Base-by-base conservation (phyloP, 2,113 vertebrate species). In the Desmodus rotundus region DNA sequence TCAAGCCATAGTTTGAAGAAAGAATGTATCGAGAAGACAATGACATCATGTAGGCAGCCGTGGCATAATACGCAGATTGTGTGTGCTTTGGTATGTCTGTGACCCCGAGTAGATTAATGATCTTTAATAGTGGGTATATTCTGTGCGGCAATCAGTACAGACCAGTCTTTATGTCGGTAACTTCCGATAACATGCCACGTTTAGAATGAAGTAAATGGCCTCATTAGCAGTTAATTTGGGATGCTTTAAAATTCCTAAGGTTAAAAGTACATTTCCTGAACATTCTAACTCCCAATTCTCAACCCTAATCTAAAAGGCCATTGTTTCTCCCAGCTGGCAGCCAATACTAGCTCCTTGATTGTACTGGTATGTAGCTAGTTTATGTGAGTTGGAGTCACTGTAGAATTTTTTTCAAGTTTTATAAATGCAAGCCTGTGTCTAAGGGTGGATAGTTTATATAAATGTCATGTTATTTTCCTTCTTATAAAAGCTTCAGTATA, bases 191-290 rank as follows among this genome's bases (percentile, higher is more conserved):
- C 67, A 61, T 47, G 33, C 88, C 61, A 61, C 93, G 38, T 91
- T 95, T 95, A 88, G 70, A 95, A 95, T 97, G 47, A 86, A 93
- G 13, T 56, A 76, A 89, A 83, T 28, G 28, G 38, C 45, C 15
- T 92, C 61, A 58, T 56, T 96, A 65, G 78, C 87, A 74, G 41
- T 81, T 86, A 61, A 28, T 95, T 95, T 88, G 81, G 36, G 38
- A 45, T 93, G 52, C 61, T 93, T 97, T 91, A 63, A 96, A 47
- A 74, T 87, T 91, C 31, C 63, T 80, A 20, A 78, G 41, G 17
- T 96, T 96, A 65, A 92, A 96, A 90, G 65, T 84, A 43, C 43
- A 84, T 92, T 92, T 87, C 50, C 38, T 7, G 54, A 65, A 38
- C 58, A 89, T 93, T 80, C 22, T 78, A 67, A 91, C 56, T 88